These are phyloP conservation scores for Girardia tigrina DNA, from an alignment of 2,888 invertebrate genomes.

Conservation along the genomic window DNA sequence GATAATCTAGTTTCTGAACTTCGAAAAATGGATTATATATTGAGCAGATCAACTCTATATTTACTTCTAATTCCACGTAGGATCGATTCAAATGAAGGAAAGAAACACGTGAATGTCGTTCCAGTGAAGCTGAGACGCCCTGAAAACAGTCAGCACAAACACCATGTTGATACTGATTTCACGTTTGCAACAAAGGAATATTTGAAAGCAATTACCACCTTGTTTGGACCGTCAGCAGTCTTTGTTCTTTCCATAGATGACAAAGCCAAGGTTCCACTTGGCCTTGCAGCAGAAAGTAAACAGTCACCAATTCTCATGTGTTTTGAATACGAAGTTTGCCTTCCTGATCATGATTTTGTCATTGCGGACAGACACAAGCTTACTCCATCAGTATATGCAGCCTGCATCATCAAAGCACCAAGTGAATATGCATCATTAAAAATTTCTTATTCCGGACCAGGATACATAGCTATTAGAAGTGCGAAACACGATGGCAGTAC, in stretches of 20 bases:
- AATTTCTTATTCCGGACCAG: slow-evolving; percentile 41
- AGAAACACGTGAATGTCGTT: not conserved
- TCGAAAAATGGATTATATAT: not conserved
- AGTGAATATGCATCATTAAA: not conserved
- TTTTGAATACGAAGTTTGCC: not conserved
- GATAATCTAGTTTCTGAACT: slow-evolving; percentile 25
- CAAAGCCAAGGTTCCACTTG: not conserved
- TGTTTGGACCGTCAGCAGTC: not conserved
- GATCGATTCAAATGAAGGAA: not conserved
- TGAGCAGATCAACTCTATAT: not conserved
- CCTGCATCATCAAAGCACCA: not conserved
- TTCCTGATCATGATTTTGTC: slow-evolving; percentile 33
- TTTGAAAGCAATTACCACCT: not conserved
- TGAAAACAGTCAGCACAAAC: slow-evolving; percentile 28
- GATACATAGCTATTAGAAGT: slow-evolving; percentile 42
- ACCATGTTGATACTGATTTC: not conserved
- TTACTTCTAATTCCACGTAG: not conserved
- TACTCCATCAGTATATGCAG: slow-evolving; percentile 39
- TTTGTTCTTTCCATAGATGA: not conserved
- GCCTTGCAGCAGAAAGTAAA: not conserved
- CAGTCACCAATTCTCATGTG: not conserved
- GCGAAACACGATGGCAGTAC: slow-evolving; percentile 39
- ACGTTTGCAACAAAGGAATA: not conserved
- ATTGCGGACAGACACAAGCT: slow-evolving; percentile 40
- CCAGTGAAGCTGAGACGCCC: not conserved